phyloP scores from a whole-genome alignment of 2,797 vertebrate species.

The Cichlasoma orientale region DNA sequence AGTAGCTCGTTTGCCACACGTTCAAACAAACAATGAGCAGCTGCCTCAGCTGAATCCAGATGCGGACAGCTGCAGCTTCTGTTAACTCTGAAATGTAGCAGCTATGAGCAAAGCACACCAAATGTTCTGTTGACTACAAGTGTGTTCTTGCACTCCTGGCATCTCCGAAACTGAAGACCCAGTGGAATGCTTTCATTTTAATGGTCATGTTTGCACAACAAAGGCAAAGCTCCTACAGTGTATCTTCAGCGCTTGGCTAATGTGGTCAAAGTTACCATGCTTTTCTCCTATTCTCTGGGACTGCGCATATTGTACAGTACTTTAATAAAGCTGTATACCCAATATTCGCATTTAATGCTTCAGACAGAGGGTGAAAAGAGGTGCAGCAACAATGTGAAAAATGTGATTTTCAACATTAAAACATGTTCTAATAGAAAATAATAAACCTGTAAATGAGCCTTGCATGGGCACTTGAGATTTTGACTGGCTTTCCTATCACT shows the following conservation, averaged over 20 bases:
- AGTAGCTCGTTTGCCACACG: neutral
- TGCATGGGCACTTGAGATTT: neutral
- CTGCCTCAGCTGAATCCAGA: neutral
- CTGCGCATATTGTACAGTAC: neutral
- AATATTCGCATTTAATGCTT: neutral
- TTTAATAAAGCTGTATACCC: neutral
- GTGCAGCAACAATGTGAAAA: neutral
- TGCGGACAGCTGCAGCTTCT: neutral
- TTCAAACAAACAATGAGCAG: neutral
- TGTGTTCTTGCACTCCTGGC: accelerated
- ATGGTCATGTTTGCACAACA: neutral
- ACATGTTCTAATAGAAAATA: neutral
- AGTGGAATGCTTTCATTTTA: neutral
- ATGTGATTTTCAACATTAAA: neutral
- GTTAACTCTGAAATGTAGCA: neutral
- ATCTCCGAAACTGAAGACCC: neutral
- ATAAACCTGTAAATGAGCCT: neutral
- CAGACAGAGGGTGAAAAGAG: neutral
- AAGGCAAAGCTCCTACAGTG: neutral
- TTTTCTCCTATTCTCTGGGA: too few relatives aligned
- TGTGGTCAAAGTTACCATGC: neutral
- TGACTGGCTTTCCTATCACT: neutral
- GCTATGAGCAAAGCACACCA: neutral
- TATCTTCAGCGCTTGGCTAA: neutral
- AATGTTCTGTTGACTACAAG: neutral